These are phyloP conservation scores for Diphyllodes magnificus DNA, from an alignment of 2,113 vertebrate genomes.

Conservation along the genomic window DNA sequence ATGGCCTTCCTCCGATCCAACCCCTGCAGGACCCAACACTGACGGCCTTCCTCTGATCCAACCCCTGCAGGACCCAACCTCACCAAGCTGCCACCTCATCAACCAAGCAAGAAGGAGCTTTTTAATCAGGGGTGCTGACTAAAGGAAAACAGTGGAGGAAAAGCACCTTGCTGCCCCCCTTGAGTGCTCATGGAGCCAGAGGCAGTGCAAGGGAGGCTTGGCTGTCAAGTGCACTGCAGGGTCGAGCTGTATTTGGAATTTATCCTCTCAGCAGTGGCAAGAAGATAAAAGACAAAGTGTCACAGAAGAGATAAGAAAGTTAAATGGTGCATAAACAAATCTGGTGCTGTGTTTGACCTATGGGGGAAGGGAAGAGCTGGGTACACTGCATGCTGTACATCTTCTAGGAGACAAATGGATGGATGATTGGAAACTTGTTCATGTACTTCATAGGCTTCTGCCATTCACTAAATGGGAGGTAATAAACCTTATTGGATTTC, in stretches of 20 bases:
- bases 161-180: background rate
- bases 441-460: conserved; percentile 23
- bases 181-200: background rate
- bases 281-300: background rate
- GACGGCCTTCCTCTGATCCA: background rate
- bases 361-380: background rate
- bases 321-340: conserved; percentile 17
- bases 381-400: background rate
- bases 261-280: background rate
- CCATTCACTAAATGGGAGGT: conserved; percentile 32
- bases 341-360: background rate
- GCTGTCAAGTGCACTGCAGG: background rate
- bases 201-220: background rate
- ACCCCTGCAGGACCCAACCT: background rate
- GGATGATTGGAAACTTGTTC: conserved; percentile 16
- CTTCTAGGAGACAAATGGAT: conserved; percentile 14
- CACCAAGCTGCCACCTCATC: background rate
- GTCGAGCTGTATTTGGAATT: background rate
- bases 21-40: too few relatives aligned
- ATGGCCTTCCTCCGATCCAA: too few relatives aligned
- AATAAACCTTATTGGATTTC: conserved; percentile 67
- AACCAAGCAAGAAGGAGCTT: background rate
- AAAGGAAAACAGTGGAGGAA: background rate
- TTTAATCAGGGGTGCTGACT: background rate
- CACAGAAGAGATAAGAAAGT: background rate